Evolutionary conservation across 2,113 vertebrate species (phyloP), one percentile per base, ranked within the genome.

Genomic region (Dolichallabes microphthalmus): DNA sequence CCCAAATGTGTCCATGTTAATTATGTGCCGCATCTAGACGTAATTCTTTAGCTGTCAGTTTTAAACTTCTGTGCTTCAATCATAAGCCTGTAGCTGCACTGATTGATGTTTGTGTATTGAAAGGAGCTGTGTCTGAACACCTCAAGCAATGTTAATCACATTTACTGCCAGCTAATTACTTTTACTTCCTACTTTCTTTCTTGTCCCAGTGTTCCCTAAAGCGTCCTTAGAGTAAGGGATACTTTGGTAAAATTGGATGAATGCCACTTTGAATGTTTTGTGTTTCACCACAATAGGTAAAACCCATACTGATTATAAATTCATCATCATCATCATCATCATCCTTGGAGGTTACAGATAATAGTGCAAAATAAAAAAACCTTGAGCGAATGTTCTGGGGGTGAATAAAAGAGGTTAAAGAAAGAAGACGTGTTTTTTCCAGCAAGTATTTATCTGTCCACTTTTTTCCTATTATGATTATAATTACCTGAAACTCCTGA

Each of bases 81-180:
- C 39, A 39, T 32, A 39, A 25, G 27, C 17, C 25, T 50, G 66
- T 73, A 53, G 14, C 66, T 13, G 64, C 74, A 13, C 14, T 57
- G 80, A 86, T 64, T 82, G 80, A 76, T 82, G 69, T 71, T 17
- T 45, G 45, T 69, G 22, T 58, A n/a, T 11, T 78, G 35, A 78
- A 78, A 61, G 73, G 25, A 35, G 52, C 52, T 14, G 53, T 58
- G 73, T 32, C 32, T 69, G 69, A 45, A n/a, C 52, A 58, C 27
- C 27, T 19, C 35, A 4, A 53, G 60, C 83, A 77, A 64, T 17
- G 68, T 71, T 71, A 71, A 71, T 71, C 68, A 71, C 68, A 39
- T 71, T 71, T 45, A 39, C 19, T 20, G 0, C 9, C 68, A 39
- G 76, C 68, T 80, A 71, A 85, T 85, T 82, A 32, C 39, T 53